Evolutionary conservation across 2,888 invertebrate species (phyloP).

Genomic region (Sinhomidia bicolor): DNA sequence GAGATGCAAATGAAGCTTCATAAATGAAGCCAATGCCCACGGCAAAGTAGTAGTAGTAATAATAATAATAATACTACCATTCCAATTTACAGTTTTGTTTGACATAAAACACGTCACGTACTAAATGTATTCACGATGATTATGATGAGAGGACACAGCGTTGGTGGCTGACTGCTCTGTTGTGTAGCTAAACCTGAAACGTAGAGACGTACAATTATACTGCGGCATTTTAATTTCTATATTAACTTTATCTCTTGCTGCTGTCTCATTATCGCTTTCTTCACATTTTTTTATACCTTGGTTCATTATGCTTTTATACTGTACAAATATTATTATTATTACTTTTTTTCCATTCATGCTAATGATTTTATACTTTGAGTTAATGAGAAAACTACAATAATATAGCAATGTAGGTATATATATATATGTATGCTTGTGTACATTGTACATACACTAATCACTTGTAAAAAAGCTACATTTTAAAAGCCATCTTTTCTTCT

Average conservation of each 20-base stretch:
- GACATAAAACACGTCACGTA: constrained; percentile 73
- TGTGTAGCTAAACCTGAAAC: not conserved
- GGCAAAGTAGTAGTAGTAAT: no score
- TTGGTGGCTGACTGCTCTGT: not conserved
- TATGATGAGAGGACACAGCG: not conserved
- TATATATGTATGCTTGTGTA: no score
- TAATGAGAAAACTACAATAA: no score
- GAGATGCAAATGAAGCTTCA: constrained; percentile 57
- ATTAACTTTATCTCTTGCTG: not conserved
- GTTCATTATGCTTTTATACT: not conserved
- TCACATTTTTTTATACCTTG: no score
- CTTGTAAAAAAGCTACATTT: constrained; percentile 5
- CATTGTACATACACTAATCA: not conserved
- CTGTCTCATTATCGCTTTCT: constrained; percentile 2
- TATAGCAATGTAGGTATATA: no score
- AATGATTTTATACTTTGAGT: no score
- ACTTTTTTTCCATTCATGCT: not conserved
- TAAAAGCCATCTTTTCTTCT: not conserved
- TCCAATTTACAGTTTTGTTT: constrained; percentile 67
- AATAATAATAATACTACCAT: constrained; percentile 62
- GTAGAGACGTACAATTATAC: not conserved
- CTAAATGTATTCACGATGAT: constrained; percentile 60
- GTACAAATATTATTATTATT: no score
- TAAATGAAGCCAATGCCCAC: not conserved
- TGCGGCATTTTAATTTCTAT: constrained; percentile 57